These are phyloP conservation scores for Hydriomena furcata DNA, from an alignment of 2,888 invertebrate species.

Conservation along the genomic window DNA sequence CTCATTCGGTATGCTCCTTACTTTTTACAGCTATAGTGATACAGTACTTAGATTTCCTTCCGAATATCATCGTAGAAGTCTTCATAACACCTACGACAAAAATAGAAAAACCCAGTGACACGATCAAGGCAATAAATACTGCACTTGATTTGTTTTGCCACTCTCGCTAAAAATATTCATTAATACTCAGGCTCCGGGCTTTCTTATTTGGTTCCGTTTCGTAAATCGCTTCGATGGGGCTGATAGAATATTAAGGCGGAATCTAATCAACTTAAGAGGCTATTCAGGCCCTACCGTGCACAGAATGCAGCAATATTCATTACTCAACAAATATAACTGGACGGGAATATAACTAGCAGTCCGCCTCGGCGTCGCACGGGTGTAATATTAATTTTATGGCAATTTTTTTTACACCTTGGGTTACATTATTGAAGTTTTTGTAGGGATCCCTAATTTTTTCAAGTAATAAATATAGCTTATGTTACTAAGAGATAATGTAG, in stretches of 20 bases:
- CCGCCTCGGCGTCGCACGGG: too few species aligned
- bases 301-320: conserved; percentile 55
- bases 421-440: too few species aligned
- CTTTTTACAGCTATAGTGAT: too few species aligned
- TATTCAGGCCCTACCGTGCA: conserved; percentile 42
- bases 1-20: not conserved
- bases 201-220: conserved; percentile 4
- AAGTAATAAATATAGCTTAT: too few species aligned
- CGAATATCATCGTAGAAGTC: too few species aligned
- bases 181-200: too few species aligned
- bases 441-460: too few species aligned
- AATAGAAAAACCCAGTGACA: not conserved
- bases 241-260: conserved; percentile 36
- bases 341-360: conserved; percentile 11
- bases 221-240: conserved; percentile 7
- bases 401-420: too few species aligned
- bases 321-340: conserved; percentile 47
- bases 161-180: not conserved
- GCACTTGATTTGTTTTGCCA: not conserved
- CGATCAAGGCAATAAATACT: not conserved
- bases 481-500: too few species aligned
- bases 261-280: conserved; percentile 59
- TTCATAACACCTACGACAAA: too few species aligned
- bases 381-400: too few species aligned
- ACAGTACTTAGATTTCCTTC: too few species aligned